Evolutionary conservation across 2,888 invertebrate species (phyloP), one percentile per base, ranked within the genome.

Genomic region (Mycalesis mineus): DNA sequence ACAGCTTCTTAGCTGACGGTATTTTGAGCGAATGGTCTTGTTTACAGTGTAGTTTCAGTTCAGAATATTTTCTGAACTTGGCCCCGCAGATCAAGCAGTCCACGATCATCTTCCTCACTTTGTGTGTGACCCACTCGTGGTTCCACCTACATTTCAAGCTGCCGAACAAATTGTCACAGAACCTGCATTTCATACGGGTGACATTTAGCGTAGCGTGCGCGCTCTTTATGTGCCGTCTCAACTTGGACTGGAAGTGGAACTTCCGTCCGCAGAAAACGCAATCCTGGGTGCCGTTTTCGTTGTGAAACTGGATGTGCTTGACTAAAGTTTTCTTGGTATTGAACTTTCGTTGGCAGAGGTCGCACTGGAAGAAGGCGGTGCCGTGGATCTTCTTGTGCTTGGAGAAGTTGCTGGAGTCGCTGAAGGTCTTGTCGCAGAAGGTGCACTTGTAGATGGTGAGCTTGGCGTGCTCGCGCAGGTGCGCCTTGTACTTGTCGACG

Each of bases 371-470:
- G 61, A 70, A 84, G 0, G 76, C 74, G 0, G 71, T 67, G 15
- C 88, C 87, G 65, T 90, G 90, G 22, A 88, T 82, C 61, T 90
- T 90, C 66, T 90, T 90, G 66, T 90, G 90, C 50, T 90, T 90
- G 1, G 89, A 90, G 61, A 89, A 90, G 59, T 90, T 90, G 59
- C 88, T 88, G 15, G 90, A 90, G 56, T 90, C 90, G 59, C 86
- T 87, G 63, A 90, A 90, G 7, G 85, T 82, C 61, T 90, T 89
- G 55, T 89, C 81, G 69, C 90, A 90, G 61, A 86, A 80, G 0
- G 80, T 83, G 67, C 90, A 90, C 57, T 87, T 82, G 75, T 90
- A 90, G 0, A 87, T 62, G 0, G 90, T 90, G 0, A 90, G 73
- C 61, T 87, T 85, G 4, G 89, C 89, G 70, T 90, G 90, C 55